Conservation (phyloP, 2,797 vertebrate species). For the Gouania willdenowi region DNA sequence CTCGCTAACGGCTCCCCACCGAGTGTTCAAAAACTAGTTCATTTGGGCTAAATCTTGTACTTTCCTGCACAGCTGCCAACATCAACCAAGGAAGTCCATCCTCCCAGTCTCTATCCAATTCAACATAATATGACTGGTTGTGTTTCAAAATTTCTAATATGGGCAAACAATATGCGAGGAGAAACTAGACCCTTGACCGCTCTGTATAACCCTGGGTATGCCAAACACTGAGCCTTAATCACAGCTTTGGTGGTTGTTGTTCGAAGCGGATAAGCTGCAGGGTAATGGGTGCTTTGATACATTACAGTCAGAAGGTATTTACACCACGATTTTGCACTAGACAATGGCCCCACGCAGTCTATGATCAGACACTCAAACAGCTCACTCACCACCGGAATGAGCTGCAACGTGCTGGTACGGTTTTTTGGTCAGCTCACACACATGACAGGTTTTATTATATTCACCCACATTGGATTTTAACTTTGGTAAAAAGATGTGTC, state of each 20-base stretch:
- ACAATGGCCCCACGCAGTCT: background rate
- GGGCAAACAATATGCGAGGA: too few relatives aligned
- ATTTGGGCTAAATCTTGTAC: slow-evolving; percentile 5
- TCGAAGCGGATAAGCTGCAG: background rate
- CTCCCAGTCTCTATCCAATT: too few relatives aligned
- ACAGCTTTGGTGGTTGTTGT: background rate
- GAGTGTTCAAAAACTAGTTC: slow-evolving; percentile 10
- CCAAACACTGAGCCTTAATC: background rate
- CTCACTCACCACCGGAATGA: too few relatives aligned
- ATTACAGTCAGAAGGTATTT: background rate
- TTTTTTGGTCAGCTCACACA: too few relatives aligned
- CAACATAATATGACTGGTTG: too few relatives aligned
- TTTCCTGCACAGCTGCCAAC: slow-evolving; percentile 8
- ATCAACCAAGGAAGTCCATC: too few relatives aligned
- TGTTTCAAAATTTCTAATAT: too few relatives aligned
- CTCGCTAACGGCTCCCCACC: too few relatives aligned
- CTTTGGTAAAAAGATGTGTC: too few relatives aligned
- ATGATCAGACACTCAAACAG: background rate
- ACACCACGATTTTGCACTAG: background rate
- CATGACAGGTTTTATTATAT: too few relatives aligned
- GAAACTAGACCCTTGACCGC: background rate
- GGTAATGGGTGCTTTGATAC: background rate
- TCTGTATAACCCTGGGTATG: background rate
- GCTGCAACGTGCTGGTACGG: background rate
- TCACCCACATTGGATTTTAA: too few relatives aligned